Evolutionary conservation across 1,140 invertebrate species (phyloP), one percentile per base, ranked within the genome.

Genomic region (Drosophila arizonae): DNA sequence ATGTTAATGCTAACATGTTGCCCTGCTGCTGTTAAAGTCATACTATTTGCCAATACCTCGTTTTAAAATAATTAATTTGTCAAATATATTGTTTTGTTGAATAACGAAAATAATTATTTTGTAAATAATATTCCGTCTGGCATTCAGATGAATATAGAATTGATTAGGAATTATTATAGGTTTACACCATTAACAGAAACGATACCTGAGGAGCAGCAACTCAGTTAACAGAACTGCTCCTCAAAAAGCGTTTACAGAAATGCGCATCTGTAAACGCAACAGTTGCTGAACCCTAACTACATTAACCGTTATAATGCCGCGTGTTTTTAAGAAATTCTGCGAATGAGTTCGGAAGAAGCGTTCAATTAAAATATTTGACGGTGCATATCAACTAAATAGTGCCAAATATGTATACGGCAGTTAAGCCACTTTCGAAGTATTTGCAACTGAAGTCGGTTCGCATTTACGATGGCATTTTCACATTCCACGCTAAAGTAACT

Each of bases 401-500:
- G 11, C 45, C 0, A 28, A 91, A 78, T 43, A 91, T 91, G 90
- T 91, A 81, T 52, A 61, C 76, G 13, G 81, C 81, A 6, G 85
- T 91, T 0, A 79, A 87, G 51, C 90, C 90, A 4, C 63, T 91
- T 0, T 90, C 89, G 0, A 91, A 91, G 50, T 91, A 91, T 86
- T 90, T 94, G 60, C 95, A 95, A 92, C 90, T 94, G 41, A 94
- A 95, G 69, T 92, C 93, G 30, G 93, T 95, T 55, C 93, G 93
- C 66, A 95, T 94, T 15, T 95, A 95, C 79, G 95, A 95, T 81
- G 93, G 93, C 68, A 91, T 95, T 6, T 95, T 95, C 76, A 93
- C 94, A 5, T 92, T 95, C 65, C 95, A 95, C 87, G 95, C 95
- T 62, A 95, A 94, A 81, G 92, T 94, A 9, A 95, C 95, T 0